Evolutionary conservation across 2,888 invertebrate genomes (phyloP).

Genomic region (Athalia rosae): DNA sequence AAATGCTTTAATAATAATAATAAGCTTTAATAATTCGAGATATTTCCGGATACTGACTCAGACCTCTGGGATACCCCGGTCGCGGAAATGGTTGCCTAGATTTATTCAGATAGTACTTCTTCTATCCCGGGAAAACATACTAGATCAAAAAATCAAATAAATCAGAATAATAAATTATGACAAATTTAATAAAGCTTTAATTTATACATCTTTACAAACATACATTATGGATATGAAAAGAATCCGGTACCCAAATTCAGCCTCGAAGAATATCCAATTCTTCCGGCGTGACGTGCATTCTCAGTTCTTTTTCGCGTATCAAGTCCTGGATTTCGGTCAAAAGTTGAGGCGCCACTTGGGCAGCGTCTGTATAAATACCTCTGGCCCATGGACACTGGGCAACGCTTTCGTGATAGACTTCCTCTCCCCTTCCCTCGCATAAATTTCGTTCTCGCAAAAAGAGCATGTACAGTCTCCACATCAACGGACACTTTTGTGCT

Average conservation of each 20-base stretch:
- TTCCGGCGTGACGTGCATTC: slow-evolving; percentile 85
- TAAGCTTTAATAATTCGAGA: background rate
- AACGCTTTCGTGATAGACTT: slow-evolving; percentile 67
- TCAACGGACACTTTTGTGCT: slow-evolving; percentile 75
- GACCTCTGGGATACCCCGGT: background rate
- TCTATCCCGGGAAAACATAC: background rate
- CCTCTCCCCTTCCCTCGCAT: slow-evolving; percentile 68
- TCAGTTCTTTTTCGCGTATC: slow-evolving; percentile 83
- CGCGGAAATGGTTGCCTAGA: no score
- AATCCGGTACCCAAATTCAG: slow-evolving; percentile 57
- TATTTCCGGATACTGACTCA: background rate
- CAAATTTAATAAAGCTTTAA: background rate
- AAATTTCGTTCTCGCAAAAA: slow-evolving; percentile 74
- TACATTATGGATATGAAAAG: background rate
- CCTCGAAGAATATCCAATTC: slow-evolving; percentile 81
- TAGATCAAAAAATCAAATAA: no score
- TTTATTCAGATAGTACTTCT: background rate
- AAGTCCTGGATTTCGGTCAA: slow-evolving; percentile 82
- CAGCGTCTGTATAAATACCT: slow-evolving; percentile 80
- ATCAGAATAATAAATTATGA: background rate
- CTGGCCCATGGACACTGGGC: slow-evolving; percentile 69
- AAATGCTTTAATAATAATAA: no score
- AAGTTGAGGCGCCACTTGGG: slow-evolving; percentile 77
- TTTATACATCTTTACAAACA: slow-evolving; percentile 11
- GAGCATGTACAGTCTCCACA: slow-evolving; percentile 80